A percentile compares a stretch with the other conserved stretches of the same genome.
Conservation (phyloP, 2,113 vertebrate genomes). For the Vidua macroura region DNA sequence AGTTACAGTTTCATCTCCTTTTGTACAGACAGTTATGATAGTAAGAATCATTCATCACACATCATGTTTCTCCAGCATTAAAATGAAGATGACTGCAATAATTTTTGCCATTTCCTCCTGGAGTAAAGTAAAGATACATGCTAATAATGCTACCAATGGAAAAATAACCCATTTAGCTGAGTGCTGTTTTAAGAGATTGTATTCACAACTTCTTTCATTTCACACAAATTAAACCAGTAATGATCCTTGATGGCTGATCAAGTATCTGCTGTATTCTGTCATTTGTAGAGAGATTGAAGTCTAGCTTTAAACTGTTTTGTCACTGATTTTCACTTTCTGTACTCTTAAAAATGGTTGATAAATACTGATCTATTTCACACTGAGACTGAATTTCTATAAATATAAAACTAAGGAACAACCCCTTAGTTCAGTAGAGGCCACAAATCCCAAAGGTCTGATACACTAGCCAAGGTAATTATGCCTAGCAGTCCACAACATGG, state of each 20-base stretch:
- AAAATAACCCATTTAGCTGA: constrained; percentile 54
- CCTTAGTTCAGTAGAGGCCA: not conserved
- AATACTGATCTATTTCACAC: not conserved
- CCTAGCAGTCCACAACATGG: not conserved
- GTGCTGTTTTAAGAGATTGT: constrained; percentile 27
- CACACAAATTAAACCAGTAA: constrained; percentile 34
- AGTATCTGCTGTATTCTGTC: not conserved
- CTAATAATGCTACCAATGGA: constrained; percentile 28
- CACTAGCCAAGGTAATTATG: not conserved
- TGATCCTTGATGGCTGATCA: constrained; percentile 20
- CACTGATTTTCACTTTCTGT: not conserved
- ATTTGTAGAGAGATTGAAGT: not conserved
- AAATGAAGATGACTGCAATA: constrained; percentile 18
- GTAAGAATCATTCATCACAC: constrained; percentile 28
- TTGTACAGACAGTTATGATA: constrained; percentile 21
- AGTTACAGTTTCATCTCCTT: constrained; percentile 38
- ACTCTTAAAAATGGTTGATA: not conserved
- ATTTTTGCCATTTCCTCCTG: constrained; percentile 52
- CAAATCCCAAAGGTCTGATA: not conserved
- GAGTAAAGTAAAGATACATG: not conserved
- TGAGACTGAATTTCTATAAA: not conserved
- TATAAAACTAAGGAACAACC: not conserved
- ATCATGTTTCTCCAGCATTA: constrained; percentile 37
- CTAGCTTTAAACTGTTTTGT: not conserved
- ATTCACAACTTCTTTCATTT: constrained; percentile 41